These are phyloP conservation scores for Diadromus collaris DNA, from an alignment of 2,888 invertebrate species.

Conservation along the genomic window DNA sequence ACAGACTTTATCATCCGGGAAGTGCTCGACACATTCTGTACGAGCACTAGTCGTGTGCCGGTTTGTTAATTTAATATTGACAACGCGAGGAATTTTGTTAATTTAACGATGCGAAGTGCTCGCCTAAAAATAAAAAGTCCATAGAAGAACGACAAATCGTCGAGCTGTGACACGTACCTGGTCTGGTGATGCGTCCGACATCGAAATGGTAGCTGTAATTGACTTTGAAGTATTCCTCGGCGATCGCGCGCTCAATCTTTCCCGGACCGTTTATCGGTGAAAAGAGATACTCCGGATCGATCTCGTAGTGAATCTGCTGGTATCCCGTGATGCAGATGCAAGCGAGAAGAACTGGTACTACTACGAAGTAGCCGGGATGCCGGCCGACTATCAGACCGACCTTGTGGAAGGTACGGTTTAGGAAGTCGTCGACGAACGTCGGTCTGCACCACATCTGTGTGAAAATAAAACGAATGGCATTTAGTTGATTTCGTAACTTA, in stretches of 20 bases:
- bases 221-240: conserved; percentile 92
- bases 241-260: conserved; percentile 89
- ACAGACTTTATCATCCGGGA: not conserved
- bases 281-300: conserved; percentile 96
- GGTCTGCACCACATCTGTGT: conserved; percentile 87
- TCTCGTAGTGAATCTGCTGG: conserved; percentile 93
- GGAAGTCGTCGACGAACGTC: conserved; percentile 89
- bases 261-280: conserved; percentile 94
- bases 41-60: not conserved
- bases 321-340: conserved; percentile 93
- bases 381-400: conserved; percentile 90
- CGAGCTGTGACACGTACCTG: conserved; percentile 82
- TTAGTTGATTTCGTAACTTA: too few relatives aligned
- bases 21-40: not conserved
- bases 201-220: conserved; percentile 94
- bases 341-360: conserved; percentile 91
- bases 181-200: conserved; percentile 92
- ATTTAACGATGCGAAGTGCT: conserved; percentile 17
- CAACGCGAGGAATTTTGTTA: not conserved
- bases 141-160: not conserved
- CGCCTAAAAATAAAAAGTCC: not conserved
- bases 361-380: conserved; percentile 93
- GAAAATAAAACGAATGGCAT: conserved; percentile 56
- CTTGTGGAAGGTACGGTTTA: conserved; percentile 91
- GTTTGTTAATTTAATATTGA: not conserved